These are phyloP conservation scores for Gymnorhina tibicen DNA, from an alignment of 2,113 vertebrate genomes.

Conservation along the genomic window DNA sequence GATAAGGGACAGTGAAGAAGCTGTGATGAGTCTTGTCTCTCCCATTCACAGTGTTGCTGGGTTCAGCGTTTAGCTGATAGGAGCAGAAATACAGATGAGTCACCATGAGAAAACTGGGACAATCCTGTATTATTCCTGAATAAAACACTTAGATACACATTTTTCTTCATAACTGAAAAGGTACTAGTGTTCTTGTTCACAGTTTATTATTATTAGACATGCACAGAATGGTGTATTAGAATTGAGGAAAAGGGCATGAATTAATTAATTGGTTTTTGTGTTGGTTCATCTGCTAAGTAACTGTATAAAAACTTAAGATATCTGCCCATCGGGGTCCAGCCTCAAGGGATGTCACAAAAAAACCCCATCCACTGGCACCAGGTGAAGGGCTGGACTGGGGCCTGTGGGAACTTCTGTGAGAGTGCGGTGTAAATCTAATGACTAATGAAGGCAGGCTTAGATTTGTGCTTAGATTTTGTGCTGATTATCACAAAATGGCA, in stretches of 20 bases:
- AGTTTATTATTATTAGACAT: neutral
- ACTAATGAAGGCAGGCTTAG: neutral
- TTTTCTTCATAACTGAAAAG: neutral
- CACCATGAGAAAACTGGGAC: neutral
- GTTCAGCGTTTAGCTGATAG: neutral
- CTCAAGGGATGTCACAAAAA: neutral
- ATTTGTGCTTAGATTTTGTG: neutral
- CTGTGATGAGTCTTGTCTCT: neutral
- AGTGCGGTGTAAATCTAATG: neutral
- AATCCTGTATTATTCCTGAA: neutral
- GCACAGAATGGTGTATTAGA: neutral
- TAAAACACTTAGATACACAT: neutral
- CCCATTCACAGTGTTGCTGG: neutral
- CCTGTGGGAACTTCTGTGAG: neutral
- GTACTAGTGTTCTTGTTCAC: neutral
- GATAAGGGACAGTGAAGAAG: neutral
- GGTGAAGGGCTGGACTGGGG: neutral
- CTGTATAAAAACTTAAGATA: neutral
- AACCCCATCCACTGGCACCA: fast-evolving
- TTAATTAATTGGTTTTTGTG: neutral
- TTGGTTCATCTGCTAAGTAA: neutral
- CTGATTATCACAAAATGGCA: neutral
- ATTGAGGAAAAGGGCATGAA: neutral
- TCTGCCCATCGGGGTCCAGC: neutral
- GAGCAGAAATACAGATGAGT: neutral